These are phyloP conservation scores for Coenobita brevimanus DNA, from an alignment of 1,140 invertebrate species.

Conservation along the genomic window DNA sequence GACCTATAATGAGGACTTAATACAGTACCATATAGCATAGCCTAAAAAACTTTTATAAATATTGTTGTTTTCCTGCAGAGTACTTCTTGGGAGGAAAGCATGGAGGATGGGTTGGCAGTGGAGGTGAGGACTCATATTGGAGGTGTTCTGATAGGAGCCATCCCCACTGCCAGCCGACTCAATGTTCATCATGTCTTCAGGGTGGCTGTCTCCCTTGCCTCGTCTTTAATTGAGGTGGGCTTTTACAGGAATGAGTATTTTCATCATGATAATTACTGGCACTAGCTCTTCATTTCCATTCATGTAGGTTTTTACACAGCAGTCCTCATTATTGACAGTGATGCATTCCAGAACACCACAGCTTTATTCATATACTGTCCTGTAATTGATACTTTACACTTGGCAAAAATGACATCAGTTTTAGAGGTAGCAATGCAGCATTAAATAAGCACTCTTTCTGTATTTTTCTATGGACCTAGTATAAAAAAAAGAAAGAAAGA, in stretches of 20 bases:
- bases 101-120: neutral
- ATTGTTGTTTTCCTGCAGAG: neutral
- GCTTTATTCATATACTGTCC: no score
- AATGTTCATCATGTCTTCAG: conserved; percentile 15
- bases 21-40: neutral
- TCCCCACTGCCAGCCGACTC: neutral
- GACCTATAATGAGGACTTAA: no score
- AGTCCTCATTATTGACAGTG: no score
- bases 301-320: neutral
- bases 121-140: neutral
- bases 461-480: no score
- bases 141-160: neutral
- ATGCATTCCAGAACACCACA: no score
- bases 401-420: no score
- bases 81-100: neutral
- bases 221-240: conserved; percentile 21
- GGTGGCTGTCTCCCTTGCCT: neutral
- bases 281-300: neutral
- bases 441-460: no score
- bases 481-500: no score
- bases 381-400: no score
- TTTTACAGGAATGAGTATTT: neutral
- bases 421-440: no score
- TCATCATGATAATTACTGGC: neutral
- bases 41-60: neutral